A percentile compares a stretch with the other conserved stretches of the same genome.
phyloP scores from a whole-genome alignment of 2,888 invertebrate species.

The Drosophila birchii region DNA sequence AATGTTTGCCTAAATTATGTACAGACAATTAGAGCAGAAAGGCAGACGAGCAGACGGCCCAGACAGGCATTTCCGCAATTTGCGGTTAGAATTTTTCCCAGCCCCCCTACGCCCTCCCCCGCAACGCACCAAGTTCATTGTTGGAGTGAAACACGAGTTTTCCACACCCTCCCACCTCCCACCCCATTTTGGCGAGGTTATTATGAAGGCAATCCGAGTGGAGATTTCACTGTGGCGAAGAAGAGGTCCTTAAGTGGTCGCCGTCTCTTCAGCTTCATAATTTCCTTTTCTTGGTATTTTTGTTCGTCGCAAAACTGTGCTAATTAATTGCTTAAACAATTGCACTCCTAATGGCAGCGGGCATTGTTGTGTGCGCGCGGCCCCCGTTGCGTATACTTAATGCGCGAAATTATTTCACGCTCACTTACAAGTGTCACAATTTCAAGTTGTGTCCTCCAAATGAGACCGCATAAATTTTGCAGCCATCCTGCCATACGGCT shows the following conservation, averaged over 20 bases:
- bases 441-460: conserved; percentile 59
- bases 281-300: conserved; percentile 15
- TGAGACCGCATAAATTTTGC: conserved; percentile 70
- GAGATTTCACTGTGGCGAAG: neutral
- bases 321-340: conserved; percentile 79
- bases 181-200: conserved; percentile 13
- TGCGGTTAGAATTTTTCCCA: conserved; percentile 40
- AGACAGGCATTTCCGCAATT: conserved; percentile 50
- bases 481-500: conserved; percentile 15
- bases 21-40: conserved; percentile 60
- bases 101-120: neutral
- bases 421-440: conserved; percentile 74
- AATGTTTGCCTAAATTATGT: conserved; percentile 63
- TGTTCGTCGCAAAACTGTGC: conserved; percentile 60
- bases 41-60: conserved; percentile 45
- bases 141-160: conserved; percentile 33
- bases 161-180: neutral
- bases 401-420: conserved; percentile 67
- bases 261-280: conserved; percentile 40
- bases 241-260: conserved; percentile 29
- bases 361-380: conserved; percentile 28
- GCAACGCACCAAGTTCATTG: conserved; percentile 26
- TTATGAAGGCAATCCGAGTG: conserved; percentile 25
- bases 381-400: conserved; percentile 54
- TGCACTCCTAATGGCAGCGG: conserved; percentile 56